These are phyloP conservation scores for honey bee (Apis mellifera) DNA, from an alignment of 1,140 invertebrate species.

Conservation along the genomic window Amel_HAv3.1 CM009941.2:16340001-16340500, in stretches of 20 bases:
- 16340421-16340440: too few relatives aligned
- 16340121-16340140: not conserved
- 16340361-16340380: not conserved
- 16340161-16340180: not conserved
- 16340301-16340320: not conserved
- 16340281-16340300: not conserved
- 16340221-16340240: not conserved
- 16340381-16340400: not conserved
- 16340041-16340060: too few relatives aligned
- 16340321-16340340: not conserved
- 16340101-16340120: not conserved
- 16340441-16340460: not conserved
- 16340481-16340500: constrained; percentile 37
- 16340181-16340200: not conserved
- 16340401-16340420: not conserved
- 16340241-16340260: not conserved
- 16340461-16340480: constrained; percentile 39
- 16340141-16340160: not conserved
- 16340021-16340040: constrained; percentile 85
- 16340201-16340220: not conserved
- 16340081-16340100: not conserved
- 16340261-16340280: not conserved
- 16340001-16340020: constrained; percentile 92
- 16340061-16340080: too few relatives aligned
- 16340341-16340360: not conserved